A percentile compares a stretch with the other conserved stretches of the same genome.
These are phyloP conservation scores for Girardia tigrina DNA, from an alignment of 2,888 invertebrate species.

Conservation along the genomic window DNA sequence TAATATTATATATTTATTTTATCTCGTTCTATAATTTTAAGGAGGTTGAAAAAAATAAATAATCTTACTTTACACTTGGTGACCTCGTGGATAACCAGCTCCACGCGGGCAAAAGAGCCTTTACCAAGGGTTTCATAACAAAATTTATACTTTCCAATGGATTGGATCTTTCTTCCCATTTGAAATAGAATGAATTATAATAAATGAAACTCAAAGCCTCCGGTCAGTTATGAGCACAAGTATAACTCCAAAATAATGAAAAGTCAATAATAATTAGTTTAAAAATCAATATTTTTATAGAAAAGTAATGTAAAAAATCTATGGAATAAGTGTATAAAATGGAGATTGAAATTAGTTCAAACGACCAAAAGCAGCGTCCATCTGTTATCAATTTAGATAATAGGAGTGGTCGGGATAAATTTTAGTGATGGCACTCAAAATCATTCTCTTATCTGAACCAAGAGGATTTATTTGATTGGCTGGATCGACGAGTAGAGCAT, in stretches of 20 bases:
- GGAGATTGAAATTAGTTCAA: neutral
- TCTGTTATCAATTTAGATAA: conserved; percentile 7
- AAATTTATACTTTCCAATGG: conserved; percentile 61
- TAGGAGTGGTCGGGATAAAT: conserved; percentile 14
- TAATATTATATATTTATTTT: too few relatives aligned
- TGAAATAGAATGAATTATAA: neutral
- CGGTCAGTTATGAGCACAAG: neutral
- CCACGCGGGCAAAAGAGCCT: conserved; percentile 64
- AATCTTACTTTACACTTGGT: conserved; percentile 59
- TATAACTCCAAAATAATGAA: neutral
- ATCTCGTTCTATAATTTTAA: too few relatives aligned
- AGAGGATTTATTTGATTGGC: neutral
- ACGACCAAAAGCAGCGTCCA: neutral
- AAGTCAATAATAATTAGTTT: neutral
- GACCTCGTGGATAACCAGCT: conserved; percentile 60
- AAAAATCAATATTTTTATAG: neutral
- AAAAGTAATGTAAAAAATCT: neutral
- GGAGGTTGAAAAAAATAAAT: too few relatives aligned
- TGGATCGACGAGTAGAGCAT: neutral
- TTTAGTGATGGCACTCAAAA: neutral
- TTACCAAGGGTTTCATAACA: conserved; percentile 61
- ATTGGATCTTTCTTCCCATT: conserved; percentile 51
- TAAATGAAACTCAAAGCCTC: neutral
- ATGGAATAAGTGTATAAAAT: neutral
- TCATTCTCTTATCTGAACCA: neutral